Evolutionary conservation across 2,797 vertebrate genomes (phyloP).

Genomic region (Toxotes lorentzi): DNA sequence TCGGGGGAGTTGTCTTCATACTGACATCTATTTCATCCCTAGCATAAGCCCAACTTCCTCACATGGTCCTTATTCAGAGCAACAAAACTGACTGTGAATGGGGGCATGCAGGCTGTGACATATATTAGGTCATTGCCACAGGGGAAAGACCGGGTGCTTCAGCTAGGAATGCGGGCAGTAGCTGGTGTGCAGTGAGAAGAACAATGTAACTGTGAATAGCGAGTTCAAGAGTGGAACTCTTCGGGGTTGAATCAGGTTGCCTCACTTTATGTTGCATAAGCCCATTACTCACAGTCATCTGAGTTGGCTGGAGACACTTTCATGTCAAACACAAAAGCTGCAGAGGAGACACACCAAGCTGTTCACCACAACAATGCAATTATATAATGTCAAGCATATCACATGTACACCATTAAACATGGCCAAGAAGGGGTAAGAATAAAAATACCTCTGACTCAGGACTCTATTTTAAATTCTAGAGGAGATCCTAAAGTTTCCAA

Average conservation of each 20-base stretch:
- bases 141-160: slow-evolving; percentile 16
- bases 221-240: slow-evolving; percentile 41
- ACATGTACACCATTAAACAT: not conserved
- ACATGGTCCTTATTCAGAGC: slow-evolving; percentile 30
- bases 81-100: slow-evolving; percentile 34
- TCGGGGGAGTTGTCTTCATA: slow-evolving; percentile 16
- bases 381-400: slow-evolving; percentile 45
- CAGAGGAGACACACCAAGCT: slow-evolving; percentile 26
- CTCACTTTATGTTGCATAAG: slow-evolving; percentile 71
- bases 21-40: not conserved
- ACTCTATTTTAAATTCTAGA: not conserved
- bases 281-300: slow-evolving; percentile 70
- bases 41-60: slow-evolving; percentile 10
- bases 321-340: slow-evolving; percentile 57
- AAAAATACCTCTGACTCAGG: not conserved
- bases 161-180: slow-evolving; percentile 38
- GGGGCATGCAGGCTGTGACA: slow-evolving; percentile 11
- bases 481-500: not conserved
- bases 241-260: slow-evolving; percentile 47
- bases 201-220: slow-evolving; percentile 42
- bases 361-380: slow-evolving; percentile 47
- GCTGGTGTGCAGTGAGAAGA: slow-evolving; percentile 35
- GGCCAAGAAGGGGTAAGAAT: not conserved
- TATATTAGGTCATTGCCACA: slow-evolving; percentile 67
- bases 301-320: slow-evolving; percentile 54